Evolutionary conservation across 1,140 invertebrate species (phyloP), one percentile per base, ranked within the genome.

Genomic region (Littorina saxatilis): DNA sequence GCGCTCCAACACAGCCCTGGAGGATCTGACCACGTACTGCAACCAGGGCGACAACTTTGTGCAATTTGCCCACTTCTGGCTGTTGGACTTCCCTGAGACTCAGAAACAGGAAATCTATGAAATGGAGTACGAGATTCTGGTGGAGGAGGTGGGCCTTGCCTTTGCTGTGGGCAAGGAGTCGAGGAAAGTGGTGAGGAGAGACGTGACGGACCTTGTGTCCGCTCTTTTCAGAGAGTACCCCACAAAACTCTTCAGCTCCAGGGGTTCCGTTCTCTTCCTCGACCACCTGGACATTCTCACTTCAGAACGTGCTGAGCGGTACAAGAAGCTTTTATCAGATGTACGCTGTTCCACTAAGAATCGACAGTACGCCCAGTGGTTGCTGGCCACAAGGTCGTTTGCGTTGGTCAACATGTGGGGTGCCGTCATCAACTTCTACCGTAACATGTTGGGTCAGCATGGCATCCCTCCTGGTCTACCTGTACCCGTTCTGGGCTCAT

Each of bases 171-270:
- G 92, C 3, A 84, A 83, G 66, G 87, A 91, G 17, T 84, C 83
- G 70, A 84, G 90, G 9, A 87, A 88, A 76, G 82, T 92, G 13
- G 80, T 82, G 40, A 82, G 88, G 5, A 79, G 82, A 39, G 90
- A 92, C 73, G 81, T 92, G 17, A 66, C 85, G 39, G 79, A 90
- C 58, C 82, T 92, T 23, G 82, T 90, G 66, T 80, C 81, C 66
- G 91, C 91, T 66, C 82, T 92, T n/a, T 91, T 91, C 73, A 83
- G 89, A 75, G 92, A 92, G 83, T 92, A 92, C 82, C 92, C 91
- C 29, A 76, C 75, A 4, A 89, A 88, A 82, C 55, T 92, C 17
- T 72, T 90, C 13, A 89, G 89, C 82, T 83, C 86, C 7, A 87
- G 86, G 72, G 92, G 91, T 23, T 72, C 86, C 32, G 83, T 91